Percentiles rank a stretch among this genome's conserved stretches.
phyloP scores from a whole-genome alignment of 2,113 vertebrate genomes.

The Danio rerio region DNA sequence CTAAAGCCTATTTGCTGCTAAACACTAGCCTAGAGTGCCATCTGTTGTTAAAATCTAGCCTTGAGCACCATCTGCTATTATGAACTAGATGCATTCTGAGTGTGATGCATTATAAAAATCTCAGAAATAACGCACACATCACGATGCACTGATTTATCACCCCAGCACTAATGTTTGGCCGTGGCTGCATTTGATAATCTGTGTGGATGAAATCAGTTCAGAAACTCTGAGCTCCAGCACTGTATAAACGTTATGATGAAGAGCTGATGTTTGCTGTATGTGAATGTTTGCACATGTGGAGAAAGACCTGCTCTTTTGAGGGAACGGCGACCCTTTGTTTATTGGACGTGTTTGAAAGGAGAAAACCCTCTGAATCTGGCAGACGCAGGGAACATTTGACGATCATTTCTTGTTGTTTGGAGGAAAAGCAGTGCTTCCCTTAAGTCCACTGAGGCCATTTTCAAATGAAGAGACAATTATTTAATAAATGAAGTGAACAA shows the following conservation, averaged over 20 bases:
- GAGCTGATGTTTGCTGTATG: slow-evolving; percentile 62
- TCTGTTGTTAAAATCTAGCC: too few species aligned
- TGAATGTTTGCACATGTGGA: slow-evolving; percentile 69
- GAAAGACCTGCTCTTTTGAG: slow-evolving; percentile 51
- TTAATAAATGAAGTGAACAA: not conserved
- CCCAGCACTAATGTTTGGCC: too few species aligned
- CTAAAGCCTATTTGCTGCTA: too few species aligned
- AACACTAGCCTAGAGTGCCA: too few species aligned
- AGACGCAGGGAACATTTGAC: slow-evolving; percentile 28
- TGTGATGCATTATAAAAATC: too few species aligned
- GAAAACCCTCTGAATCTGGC: slow-evolving; percentile 38
- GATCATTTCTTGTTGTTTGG: slow-evolving; percentile 24
- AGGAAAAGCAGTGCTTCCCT: not conserved
- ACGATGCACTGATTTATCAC: too few species aligned
- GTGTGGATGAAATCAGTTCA: slow-evolving; percentile 55
- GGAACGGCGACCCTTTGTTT: slow-evolving; percentile 61
- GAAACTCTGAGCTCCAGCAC: slow-evolving; percentile 55
- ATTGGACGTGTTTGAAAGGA: slow-evolving; percentile 66
- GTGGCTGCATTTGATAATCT: slow-evolving; percentile 40
- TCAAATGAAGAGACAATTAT: not conserved
- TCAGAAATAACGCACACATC: too few species aligned
- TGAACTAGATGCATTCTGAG: too few species aligned
- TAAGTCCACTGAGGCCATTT: slow-evolving; percentile 2
- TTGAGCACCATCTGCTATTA: too few species aligned
- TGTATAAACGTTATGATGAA: slow-evolving; percentile 70